Percentiles rank a stretch among this genome's conserved stretches.
These are phyloP conservation scores for Callionymus lyra DNA, from an alignment of 2,113 vertebrate genomes.

Conservation along the genomic window DNA sequence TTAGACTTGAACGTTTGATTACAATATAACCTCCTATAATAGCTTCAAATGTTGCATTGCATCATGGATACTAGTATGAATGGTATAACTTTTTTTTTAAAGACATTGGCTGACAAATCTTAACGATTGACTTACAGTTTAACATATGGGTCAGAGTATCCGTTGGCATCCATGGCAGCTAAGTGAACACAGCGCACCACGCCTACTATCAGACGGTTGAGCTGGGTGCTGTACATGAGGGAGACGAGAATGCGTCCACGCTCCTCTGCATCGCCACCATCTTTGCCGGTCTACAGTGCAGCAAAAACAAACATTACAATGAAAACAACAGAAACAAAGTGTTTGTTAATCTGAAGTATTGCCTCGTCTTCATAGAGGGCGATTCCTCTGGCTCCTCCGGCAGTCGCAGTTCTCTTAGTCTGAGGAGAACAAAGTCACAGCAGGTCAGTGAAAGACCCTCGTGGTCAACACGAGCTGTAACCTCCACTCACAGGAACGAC, in stretches of 20 bases:
- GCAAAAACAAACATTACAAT: slow-evolving; percentile 3
- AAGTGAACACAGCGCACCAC: slow-evolving; percentile 90
- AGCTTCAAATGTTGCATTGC: too few relatives aligned
- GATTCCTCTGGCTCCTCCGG: slow-evolving; percentile 81
- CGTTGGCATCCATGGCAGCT: slow-evolving; percentile 94
- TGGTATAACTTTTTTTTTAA: too few relatives aligned
- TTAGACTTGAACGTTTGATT: too few relatives aligned
- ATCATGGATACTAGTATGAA: too few relatives aligned
- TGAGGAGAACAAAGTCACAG: slow-evolving; percentile 30
- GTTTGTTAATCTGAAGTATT: slow-evolving; percentile 28
- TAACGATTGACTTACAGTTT: slow-evolving; percentile 73
- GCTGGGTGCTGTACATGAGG: slow-evolving; percentile 90
- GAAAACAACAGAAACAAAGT: slow-evolving; percentile 10
- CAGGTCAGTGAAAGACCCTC: slow-evolving; percentile 6
- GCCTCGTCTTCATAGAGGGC: slow-evolving; percentile 95
- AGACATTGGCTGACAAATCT: background rate
- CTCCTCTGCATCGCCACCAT: slow-evolving; percentile 77
- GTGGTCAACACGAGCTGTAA: too few relatives aligned
- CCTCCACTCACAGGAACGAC: slow-evolving; percentile 76
- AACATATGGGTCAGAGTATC: slow-evolving; percentile 95
- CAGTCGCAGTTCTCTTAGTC: slow-evolving; percentile 83
- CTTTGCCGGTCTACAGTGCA: slow-evolving; percentile 69
- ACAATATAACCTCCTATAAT: too few relatives aligned
- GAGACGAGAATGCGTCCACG: slow-evolving; percentile 91
- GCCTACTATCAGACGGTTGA: slow-evolving; percentile 82